phyloP scores from a whole-genome alignment of 2,113 vertebrate species.

The Apteryx mantelli region DNA sequence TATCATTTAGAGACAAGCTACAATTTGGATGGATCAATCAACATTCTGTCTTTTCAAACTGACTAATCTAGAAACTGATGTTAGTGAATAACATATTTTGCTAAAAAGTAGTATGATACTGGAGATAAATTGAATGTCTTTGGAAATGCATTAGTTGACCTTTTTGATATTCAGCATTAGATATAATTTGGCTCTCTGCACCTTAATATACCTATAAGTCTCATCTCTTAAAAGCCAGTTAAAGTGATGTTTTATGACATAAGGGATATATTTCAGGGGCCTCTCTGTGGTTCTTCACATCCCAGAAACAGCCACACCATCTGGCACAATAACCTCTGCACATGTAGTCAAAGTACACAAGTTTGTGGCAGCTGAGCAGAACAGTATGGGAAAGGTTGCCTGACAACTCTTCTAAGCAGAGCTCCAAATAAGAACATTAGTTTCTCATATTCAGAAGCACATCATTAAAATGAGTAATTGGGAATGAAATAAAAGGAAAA shows the following conservation, averaged over 20 bases:
- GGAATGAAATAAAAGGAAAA: conserved; percentile 40
- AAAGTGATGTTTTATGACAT: conserved; percentile 46
- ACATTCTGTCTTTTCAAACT: not conserved
- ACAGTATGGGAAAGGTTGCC: not conserved
- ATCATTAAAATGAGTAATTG: conserved; percentile 66
- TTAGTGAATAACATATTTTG: not conserved
- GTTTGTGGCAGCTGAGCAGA: conserved; percentile 24
- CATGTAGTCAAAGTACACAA: not conserved
- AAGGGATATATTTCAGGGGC: conserved; percentile 27
- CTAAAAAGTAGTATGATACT: not conserved
- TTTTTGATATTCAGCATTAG: conserved; percentile 8
- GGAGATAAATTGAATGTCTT: not conserved
- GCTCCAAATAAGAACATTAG: conserved; percentile 13
- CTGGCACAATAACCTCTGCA: conserved; percentile 58
- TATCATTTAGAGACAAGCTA: not conserved
- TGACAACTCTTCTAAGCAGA: conserved; percentile 14
- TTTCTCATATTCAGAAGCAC: conserved; percentile 3
- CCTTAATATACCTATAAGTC: conserved; percentile 31
- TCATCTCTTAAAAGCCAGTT: conserved; percentile 28
- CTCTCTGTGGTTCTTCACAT: conserved; percentile 39
- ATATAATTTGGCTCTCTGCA: conserved; percentile 3
- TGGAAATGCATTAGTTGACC: not conserved
- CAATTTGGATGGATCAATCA: not conserved
- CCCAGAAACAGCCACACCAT: conserved; percentile 31
- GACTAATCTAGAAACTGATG: not conserved